Conservation (phyloP, 2,113 vertebrate genomes). For the Pseudolaguvia tuberculata region DNA sequence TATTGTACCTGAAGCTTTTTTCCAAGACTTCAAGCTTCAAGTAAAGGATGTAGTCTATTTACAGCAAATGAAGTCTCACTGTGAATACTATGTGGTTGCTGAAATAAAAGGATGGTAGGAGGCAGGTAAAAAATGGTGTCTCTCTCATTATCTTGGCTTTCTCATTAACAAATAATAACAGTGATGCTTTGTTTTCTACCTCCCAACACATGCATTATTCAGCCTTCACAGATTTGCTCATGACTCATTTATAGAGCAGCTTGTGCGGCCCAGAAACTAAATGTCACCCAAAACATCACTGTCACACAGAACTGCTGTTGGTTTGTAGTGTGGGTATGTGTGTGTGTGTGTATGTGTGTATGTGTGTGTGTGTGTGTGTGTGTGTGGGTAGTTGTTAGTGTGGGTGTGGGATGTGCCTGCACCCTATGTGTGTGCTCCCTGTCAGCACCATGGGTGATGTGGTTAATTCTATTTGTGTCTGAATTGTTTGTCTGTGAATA, state of each 20-base stretch:
- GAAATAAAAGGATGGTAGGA: background rate
- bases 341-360: constrained; percentile 15
- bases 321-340: constrained; percentile 26
- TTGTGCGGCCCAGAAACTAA: constrained; percentile 69
- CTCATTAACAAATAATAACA: constrained; percentile 77
- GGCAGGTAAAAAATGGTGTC: constrained; percentile 63
- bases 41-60: background rate
- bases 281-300: constrained; percentile 67
- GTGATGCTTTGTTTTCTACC: constrained; percentile 69
- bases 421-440: constrained; percentile 20
- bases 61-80: background rate
- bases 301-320: constrained; percentile 46
- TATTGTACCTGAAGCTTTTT: background rate
- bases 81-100: background rate
- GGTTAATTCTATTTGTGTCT: constrained; percentile 45
- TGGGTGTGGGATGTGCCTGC: constrained; percentile 3
- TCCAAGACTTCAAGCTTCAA: background rate
- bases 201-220: constrained; percentile 72
- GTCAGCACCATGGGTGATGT: constrained; percentile 37
- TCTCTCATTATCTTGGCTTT: constrained; percentile 66
- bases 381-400: constrained; percentile 8
- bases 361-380: constrained; percentile 3
- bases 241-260: constrained; percentile 73
- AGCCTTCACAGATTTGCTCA: constrained; percentile 73
- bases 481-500: constrained; percentile 44